Percentiles rank a stretch among this genome's conserved stretches.
These are phyloP conservation scores for Caranx ignobilis DNA, from an alignment of 2,113 vertebrate genomes.

Conservation along the genomic window DNA sequence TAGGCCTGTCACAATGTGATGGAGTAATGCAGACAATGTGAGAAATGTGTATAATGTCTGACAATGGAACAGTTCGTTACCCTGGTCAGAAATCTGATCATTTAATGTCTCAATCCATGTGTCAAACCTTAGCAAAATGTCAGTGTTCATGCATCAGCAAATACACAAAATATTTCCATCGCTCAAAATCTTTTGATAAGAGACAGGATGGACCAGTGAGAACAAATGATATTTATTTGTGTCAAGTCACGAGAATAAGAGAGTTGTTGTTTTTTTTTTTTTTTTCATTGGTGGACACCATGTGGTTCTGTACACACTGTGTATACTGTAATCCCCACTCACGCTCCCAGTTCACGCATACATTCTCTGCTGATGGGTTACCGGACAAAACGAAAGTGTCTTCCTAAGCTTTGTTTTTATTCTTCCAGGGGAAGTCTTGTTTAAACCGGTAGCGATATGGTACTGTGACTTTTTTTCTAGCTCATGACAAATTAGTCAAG, in stretches of 20 bases:
- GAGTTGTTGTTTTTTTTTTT: too few species aligned
- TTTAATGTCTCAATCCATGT: too few species aligned
- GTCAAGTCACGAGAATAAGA: not conserved
- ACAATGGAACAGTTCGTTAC: not conserved
- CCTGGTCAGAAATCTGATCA: not conserved
- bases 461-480: constrained; percentile 36
- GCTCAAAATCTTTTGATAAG: not conserved
- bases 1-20: not conserved
- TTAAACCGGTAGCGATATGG: not conserved
- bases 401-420: constrained; percentile 6
- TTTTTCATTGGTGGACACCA: not conserved
- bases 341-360: not conserved
- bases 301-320: not conserved
- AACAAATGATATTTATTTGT: too few species aligned
- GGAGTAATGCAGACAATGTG: not conserved
- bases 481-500: constrained; percentile 17
- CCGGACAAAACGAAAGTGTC: constrained; percentile 1
- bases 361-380: not conserved
- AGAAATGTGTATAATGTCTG: not conserved
- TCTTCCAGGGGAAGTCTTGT: not conserved
- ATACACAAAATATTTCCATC: not conserved
- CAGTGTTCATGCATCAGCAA: not conserved
- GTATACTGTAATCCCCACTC: not conserved
- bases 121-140: not conserved
- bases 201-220: too few species aligned